phyloP scores from a whole-genome alignment of 2,888 invertebrate species.

The Hypolimnas misippus region DNA sequence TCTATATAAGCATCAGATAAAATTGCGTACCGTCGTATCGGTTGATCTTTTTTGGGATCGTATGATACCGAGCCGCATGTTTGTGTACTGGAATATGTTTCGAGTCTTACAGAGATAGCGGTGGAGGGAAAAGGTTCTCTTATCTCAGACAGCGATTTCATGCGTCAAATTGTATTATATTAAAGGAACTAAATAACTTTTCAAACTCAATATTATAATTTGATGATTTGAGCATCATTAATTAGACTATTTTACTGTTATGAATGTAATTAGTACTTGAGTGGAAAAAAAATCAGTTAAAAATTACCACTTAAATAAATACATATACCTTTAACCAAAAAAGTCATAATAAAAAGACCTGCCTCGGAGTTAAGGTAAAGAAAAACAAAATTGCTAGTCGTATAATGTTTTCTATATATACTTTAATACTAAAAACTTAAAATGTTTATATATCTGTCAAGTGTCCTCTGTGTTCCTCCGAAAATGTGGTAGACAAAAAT shows the following conservation, averaged over 20 bases:
- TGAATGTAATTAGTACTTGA: too few species aligned
- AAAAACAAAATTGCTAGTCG: too few species aligned
- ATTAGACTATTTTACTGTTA: not conserved
- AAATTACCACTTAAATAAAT: too few species aligned
- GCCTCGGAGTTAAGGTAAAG: too few species aligned
- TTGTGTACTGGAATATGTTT: constrained; percentile 15
- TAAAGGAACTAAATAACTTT: not conserved
- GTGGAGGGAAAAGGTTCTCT: constrained; percentile 11
- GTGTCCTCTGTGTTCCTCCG: too few species aligned
- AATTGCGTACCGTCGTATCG: constrained; percentile 34
- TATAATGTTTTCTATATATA: too few species aligned
- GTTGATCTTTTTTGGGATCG: constrained; percentile 31
- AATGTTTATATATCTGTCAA: too few species aligned
- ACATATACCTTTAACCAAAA: too few species aligned
- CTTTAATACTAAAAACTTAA: too few species aligned
- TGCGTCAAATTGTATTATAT: not conserved
- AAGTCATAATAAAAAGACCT: too few species aligned
- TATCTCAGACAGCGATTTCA: not conserved
- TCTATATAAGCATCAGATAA: constrained; percentile 40
- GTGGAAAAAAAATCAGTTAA: too few species aligned
- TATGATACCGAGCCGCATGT: constrained; percentile 11
- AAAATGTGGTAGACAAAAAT: too few species aligned
- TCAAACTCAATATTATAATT: not conserved
- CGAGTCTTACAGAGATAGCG: constrained; percentile 14
- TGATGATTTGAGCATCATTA: not conserved